Percentiles rank a stretch among this genome's conserved stretches.
Evolutionary conservation across 1,140 invertebrate genomes (phyloP).

Genomic region (Metaphire vulgaris): DNA sequence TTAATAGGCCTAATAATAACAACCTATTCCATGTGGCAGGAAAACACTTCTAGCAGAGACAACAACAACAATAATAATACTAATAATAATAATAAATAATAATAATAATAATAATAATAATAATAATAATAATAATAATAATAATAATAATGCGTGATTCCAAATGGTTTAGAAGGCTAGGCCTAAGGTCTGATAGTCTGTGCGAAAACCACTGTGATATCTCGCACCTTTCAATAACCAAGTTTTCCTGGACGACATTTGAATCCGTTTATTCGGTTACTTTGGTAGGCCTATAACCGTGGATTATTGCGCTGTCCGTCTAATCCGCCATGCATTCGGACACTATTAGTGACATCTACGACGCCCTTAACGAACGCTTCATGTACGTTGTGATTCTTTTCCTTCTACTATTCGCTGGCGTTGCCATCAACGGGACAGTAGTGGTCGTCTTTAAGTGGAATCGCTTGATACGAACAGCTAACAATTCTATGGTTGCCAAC

Average conservation of each 20-base stretch:
- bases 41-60: no score
- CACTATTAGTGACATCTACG: background rate
- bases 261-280: background rate
- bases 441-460: background rate
- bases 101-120: no score
- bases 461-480: background rate
- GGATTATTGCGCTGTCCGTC: no score
- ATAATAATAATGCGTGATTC: no score
- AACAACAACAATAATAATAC: no score
- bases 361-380: background rate
- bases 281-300: no score
- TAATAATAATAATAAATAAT: no score
- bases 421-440: background rate
- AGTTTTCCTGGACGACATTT: background rate
- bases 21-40: no score
- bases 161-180: no score
- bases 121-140: no score
- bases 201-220: background rate
- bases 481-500: background rate
- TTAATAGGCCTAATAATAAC: no score
- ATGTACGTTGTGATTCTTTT: background rate
- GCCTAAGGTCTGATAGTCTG: background rate
- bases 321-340: background rate
- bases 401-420: background rate
- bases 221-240: background rate